Conservation (phyloP, 2,888 invertebrate genomes). For the Apodemia zela region DNA sequence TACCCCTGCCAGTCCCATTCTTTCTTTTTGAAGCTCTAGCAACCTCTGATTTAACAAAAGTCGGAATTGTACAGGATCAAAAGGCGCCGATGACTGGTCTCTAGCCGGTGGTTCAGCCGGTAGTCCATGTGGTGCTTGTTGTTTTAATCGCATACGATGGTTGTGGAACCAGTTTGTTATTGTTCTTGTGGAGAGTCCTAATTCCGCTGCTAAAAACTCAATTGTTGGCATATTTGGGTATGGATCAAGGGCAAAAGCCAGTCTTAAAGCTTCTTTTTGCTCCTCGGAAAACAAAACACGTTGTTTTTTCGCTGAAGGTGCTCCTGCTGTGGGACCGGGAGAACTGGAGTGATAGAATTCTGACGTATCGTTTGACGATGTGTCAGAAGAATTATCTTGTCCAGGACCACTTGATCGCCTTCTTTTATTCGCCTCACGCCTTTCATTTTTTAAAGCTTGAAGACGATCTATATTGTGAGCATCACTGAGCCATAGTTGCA, state of each 20-base stretch:
- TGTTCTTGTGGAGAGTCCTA: slow-evolving; percentile 95
- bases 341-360: slow-evolving; percentile 93
- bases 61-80: slow-evolving; percentile 95
- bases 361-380: slow-evolving; percentile 92
- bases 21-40: slow-evolving; percentile 91
- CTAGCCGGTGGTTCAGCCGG: slow-evolving; percentile 87
- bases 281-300: slow-evolving; percentile 98
- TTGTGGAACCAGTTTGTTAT: slow-evolving; percentile 99
- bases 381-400: slow-evolving; percentile 93
- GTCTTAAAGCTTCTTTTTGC: slow-evolving; percentile 96
- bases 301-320: slow-evolving; percentile 95
- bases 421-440: slow-evolving; percentile 94
- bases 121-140: slow-evolving; percentile 90
- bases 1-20: slow-evolving; percentile 88
- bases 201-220: slow-evolving; percentile 95
- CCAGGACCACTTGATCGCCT: slow-evolving; percentile 90
- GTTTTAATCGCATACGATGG: slow-evolving; percentile 98
- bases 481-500: slow-evolving; percentile 98
- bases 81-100: slow-evolving; percentile 87
- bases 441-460: slow-evolving; percentile 93
- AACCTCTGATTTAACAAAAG: slow-evolving; percentile 93
- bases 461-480: slow-evolving; percentile 96
- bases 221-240: slow-evolving; percentile 98
- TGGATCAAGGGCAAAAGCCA: slow-evolving; percentile 97
- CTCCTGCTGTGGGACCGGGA: slow-evolving; percentile 87